Evolutionary conservation across 2,113 vertebrate species (phyloP), one percentile per base, ranked within the genome.

Genomic region (Pantherophis guttatus): DNA sequence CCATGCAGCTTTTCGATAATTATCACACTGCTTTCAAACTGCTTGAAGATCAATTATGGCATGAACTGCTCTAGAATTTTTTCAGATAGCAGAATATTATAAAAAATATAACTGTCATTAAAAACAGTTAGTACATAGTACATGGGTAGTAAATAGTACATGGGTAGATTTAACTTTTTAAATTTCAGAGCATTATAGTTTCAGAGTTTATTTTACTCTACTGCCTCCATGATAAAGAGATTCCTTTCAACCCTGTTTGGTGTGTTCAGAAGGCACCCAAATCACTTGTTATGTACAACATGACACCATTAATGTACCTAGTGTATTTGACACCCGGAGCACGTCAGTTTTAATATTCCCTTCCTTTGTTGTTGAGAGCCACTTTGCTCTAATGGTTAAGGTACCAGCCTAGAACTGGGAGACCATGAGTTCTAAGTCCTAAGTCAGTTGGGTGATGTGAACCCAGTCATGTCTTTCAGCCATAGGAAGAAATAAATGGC

Each of bases 151-250:
- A 50, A 39, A 39, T 52, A 39, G 12, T 24, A 50, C 9, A 0
- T 58, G 29, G 33, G 29, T 21, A 10, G 15, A 23, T 86, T 44
- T 87, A 59, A 59, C 39, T 10, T 44, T 19, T n/a, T 91, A 95
- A 95, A 91, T 95, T 96, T 95, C 94, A 96, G 94, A 95, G 94
- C 96, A 85, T 91, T 90, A 59, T 92, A 96, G 0, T 96, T 92
- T 59, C 8, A 0, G 88, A 91, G 8, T 86, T 58, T 75, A 44
- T 55, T 81, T 87, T 81, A 48, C 62, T 70, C 24, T 59, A 48
- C 33, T 75, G 2, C 12, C 65, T n/a, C 19, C 62, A 75, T 57
- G 55, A 89, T 11, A 48, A 24, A 8, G 3, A 55, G 0, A 88
- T 48, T 17, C 17, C 29, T 44, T n/a, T 57, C 26, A 62, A 86